A percentile compares a stretch with the other conserved stretches of the same genome.
These are phyloP conservation scores for Patella vulgata DNA, from an alignment of 1,140 invertebrate species.

Conservation along the genomic window DNA sequence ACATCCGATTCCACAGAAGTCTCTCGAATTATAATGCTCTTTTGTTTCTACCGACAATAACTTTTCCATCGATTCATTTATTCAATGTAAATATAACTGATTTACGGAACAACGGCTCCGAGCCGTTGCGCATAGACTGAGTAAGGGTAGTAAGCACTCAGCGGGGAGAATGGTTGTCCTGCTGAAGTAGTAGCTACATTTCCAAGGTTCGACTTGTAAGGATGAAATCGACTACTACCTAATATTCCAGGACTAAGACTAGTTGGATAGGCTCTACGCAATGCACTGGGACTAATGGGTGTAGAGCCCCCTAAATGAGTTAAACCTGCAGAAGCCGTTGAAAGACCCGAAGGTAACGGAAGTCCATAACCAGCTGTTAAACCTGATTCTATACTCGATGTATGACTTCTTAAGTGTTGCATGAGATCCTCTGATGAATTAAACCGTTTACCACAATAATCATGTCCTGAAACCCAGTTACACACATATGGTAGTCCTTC, in stretches of 20 bases:
- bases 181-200: conserved; percentile 27
- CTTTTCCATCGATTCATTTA: too few species aligned
- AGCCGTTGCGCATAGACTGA: conserved; percentile 91
- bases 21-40: too few species aligned
- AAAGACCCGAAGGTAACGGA: conserved; percentile 41
- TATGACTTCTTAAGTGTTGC: conserved; percentile 93
- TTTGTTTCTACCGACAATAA: too few species aligned
- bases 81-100: too few species aligned
- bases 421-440: conserved; percentile 92
- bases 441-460: conserved; percentile 96
- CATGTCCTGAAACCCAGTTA: conserved; percentile 90
- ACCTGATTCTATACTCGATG: conserved; percentile 72
- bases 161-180: not conserved
- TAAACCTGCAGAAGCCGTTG: conserved; percentile 42
- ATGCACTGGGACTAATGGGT: conserved; percentile 63
- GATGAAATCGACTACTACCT: conserved; percentile 82
- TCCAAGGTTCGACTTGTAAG: conserved; percentile 72
- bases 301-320: too few species aligned
- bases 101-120: too few species aligned
- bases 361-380: conserved; percentile 40
- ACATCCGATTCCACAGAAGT: too few species aligned
- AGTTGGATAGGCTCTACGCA: conserved; percentile 84
- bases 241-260: conserved; percentile 81
- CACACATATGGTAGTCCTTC: conserved; percentile 74
- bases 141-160: conserved; percentile 72